These are phyloP conservation scores for Gallinago undulata DNA, from an alignment of 2,113 vertebrate genomes.

Conservation along the genomic window DNA sequence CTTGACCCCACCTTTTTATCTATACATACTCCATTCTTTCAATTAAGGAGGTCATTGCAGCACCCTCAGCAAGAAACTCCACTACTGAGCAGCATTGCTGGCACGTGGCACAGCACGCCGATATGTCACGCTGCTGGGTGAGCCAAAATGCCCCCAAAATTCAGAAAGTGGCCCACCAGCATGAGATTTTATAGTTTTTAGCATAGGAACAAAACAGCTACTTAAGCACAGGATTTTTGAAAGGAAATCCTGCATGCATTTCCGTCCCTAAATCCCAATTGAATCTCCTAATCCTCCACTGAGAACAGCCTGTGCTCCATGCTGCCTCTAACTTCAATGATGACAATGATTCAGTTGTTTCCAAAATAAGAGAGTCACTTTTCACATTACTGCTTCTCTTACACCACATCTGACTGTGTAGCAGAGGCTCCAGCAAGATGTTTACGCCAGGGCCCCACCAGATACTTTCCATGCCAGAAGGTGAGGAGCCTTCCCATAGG, in stretches of 20 bases:
- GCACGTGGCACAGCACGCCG: rapidly evolving
- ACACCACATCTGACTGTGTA: rapidly evolving
- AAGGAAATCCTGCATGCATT: constrained; percentile 1
- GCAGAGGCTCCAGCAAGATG: background rate
- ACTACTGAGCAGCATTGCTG: background rate
- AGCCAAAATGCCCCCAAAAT: background rate
- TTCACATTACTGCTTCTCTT: background rate
- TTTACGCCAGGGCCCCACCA: rapidly evolving
- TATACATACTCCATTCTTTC: background rate
- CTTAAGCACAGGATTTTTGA: background rate
- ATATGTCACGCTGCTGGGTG: background rate
- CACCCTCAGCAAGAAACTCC: background rate
- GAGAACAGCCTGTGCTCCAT: constrained; percentile 25
- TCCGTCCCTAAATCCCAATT: background rate
- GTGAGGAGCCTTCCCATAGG: background rate
- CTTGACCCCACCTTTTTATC: background rate
- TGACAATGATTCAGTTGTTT: background rate
- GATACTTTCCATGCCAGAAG: background rate
- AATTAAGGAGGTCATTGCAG: background rate
- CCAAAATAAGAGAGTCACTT: background rate
- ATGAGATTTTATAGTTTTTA: background rate
- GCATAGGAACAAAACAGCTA: background rate
- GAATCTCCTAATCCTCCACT: constrained; percentile 20
- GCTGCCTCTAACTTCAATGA: background rate
- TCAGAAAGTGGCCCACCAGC: background rate